These are phyloP conservation scores for Artemia sinica DNA, from an alignment of 2,888 invertebrate genomes.

Conservation along the genomic window DNA sequence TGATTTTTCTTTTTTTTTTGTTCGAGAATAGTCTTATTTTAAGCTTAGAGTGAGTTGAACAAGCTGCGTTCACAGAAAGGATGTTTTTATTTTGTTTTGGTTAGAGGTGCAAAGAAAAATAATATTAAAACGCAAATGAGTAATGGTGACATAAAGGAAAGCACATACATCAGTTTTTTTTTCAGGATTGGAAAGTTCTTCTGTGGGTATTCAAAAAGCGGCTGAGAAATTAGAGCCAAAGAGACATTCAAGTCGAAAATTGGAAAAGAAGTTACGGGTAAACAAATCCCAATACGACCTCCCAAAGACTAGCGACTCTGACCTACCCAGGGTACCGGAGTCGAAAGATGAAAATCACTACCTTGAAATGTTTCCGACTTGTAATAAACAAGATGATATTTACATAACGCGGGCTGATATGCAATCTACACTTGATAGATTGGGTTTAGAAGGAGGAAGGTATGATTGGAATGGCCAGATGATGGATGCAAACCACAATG, in stretches of 20 bases:
- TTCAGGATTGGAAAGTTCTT: slow-evolving; percentile 19
- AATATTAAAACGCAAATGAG: too few relatives aligned
- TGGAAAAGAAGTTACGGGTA: neutral
- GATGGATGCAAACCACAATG: neutral
- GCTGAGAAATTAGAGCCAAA: neutral
- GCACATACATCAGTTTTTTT: too few relatives aligned
- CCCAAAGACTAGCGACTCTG: neutral
- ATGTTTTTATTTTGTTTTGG: too few relatives aligned
- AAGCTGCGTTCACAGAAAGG: too few relatives aligned
- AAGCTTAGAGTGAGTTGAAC: too few relatives aligned
- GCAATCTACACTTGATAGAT: slow-evolving; percentile 16
- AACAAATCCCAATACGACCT: neutral
- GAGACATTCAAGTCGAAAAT: neutral
- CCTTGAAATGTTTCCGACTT: slow-evolving; percentile 15
- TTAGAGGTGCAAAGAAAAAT: too few relatives aligned
- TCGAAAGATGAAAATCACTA: slow-evolving; percentile 17
- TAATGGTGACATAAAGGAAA: too few relatives aligned
- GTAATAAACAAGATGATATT: neutral
- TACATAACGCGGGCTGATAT: slow-evolving; percentile 14
- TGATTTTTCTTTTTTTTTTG: too few relatives aligned
- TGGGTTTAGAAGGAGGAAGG: slow-evolving; percentile 17
- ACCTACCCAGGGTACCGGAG: slow-evolving; percentile 8
- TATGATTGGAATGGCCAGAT: neutral
- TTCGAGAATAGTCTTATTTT: too few relatives aligned
- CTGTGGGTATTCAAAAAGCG: slow-evolving; percentile 19